Evolutionary conservation across 2,113 vertebrate genomes (phyloP).

Genomic region (Chauna torquata): DNA sequence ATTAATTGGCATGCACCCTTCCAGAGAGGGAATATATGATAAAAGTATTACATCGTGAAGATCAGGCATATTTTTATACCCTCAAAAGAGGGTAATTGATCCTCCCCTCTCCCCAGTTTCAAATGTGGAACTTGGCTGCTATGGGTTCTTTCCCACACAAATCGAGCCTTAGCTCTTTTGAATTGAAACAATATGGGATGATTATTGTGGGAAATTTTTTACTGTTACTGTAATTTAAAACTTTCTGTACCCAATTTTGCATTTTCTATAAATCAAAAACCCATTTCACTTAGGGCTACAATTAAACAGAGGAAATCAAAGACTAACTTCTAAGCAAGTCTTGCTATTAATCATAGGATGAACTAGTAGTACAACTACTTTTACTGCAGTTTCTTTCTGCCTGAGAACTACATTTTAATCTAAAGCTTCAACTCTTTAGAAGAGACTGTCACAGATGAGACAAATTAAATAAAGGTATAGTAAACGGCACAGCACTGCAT

Average conservation of each 20-base stretch:
- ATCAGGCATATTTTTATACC: constrained; percentile 33
- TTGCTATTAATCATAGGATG: constrained; percentile 58
- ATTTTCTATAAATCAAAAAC: constrained; percentile 75
- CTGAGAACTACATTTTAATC: constrained; percentile 36
- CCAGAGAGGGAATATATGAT: not conserved
- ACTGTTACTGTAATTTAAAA: constrained; percentile 66
- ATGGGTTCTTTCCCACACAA: constrained; percentile 46
- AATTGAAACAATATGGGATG: constrained; percentile 69
- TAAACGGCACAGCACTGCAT: not conserved
- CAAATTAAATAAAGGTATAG: constrained; percentile 4
- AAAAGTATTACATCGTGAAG: not conserved
- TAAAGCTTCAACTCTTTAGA: not conserved
- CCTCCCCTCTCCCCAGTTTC: constrained; percentile 29
- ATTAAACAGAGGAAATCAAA: constrained; percentile 69
- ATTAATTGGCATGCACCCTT: not conserved
- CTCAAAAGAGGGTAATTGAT: constrained; percentile 41
- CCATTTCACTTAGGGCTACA: constrained; percentile 60
- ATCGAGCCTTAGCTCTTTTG: constrained; percentile 45
- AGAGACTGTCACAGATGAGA: constrained; percentile 13
- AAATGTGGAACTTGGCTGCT: constrained; percentile 58
- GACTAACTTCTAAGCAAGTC: constrained; percentile 57
- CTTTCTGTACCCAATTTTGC: constrained; percentile 71
- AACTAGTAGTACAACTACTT: constrained; percentile 56
- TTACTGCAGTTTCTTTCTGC: constrained; percentile 20
- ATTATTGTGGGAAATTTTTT: constrained; percentile 68